These are phyloP conservation scores for Macrostomum lignano DNA, from an alignment of 1,140 invertebrate genomes.

Conservation along the genomic window DNA sequence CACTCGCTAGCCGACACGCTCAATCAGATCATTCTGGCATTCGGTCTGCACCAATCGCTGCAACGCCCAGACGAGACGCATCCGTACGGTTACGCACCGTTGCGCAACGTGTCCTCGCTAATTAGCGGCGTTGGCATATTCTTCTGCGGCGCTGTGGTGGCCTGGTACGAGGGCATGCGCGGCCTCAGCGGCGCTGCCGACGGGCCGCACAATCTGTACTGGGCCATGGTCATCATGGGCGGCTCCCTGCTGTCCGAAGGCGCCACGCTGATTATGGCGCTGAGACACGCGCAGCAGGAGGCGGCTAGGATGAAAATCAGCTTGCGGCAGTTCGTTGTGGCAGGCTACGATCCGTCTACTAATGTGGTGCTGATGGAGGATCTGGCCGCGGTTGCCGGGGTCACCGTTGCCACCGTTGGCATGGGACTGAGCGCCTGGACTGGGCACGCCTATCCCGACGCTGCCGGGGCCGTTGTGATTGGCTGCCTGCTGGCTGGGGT, in stretches of 20 bases:
- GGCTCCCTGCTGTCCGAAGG: too few relatives aligned
- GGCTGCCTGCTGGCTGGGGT: slow-evolving; percentile 60
- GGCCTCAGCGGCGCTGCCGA: too few relatives aligned
- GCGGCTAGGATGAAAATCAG: too few relatives aligned
- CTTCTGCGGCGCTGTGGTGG: slow-evolving; percentile 72
- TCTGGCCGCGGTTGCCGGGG: slow-evolving; percentile 63
- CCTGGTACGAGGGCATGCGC: slow-evolving; percentile 70
- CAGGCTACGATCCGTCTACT: slow-evolving; percentile 51
- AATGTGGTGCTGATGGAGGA: slow-evolving; percentile 89
- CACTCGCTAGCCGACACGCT: slow-evolving; percentile 81
- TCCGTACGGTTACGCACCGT: slow-evolving; percentile 57
- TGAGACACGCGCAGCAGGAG: too few relatives aligned
- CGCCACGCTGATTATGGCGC: too few relatives aligned
- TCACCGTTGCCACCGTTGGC: slow-evolving; percentile 50
- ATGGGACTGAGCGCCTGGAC: slow-evolving; percentile 47
- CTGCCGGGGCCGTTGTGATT: slow-evolving; percentile 58
- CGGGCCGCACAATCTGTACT: too few relatives aligned
- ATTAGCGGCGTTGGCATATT: slow-evolving; percentile 94
- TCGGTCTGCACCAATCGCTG: slow-evolving; percentile 67
- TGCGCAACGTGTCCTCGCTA: slow-evolving; percentile 79
- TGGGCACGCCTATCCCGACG: slow-evolving; percentile 43
- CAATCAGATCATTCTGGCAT: slow-evolving; percentile 39
- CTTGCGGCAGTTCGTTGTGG: too few relatives aligned
- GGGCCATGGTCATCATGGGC: too few relatives aligned
- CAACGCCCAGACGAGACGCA: slow-evolving; percentile 36